Base-by-base conservation (phyloP, 2,888 invertebrate genomes). In the Oscheius sp. region DNA sequence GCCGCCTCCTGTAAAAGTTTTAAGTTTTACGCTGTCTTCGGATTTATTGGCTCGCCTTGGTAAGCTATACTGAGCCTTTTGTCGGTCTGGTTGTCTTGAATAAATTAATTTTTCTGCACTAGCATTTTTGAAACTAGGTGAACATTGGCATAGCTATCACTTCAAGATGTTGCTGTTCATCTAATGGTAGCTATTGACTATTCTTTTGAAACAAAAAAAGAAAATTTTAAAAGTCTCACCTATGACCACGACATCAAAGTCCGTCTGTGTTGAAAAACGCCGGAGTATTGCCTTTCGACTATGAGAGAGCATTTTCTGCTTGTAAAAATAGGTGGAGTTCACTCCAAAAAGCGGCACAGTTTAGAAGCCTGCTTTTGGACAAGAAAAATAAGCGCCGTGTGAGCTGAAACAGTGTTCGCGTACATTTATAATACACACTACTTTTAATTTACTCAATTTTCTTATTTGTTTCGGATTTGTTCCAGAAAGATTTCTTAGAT, bases 1-100 rank as follows among this genome's bases (percentile, higher is more conserved):
- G 0, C 95, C 95, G 4, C 95, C 95, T 13, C 95, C 95, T 77
- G n/a, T 33, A 65, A 72, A 21, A 21, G 21, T 21, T 21, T 21
- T 21, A 21, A 21, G 21, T 21, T 21, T 21, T 21, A 21, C 21
- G 21, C 21, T 21, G 21, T 21, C 21, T 21, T 21, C 21, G 21
- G 21, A 21, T 21, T 21, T 21, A 21, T 21, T 21, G 21, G 21
- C 21, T 21, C 21, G 21, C 21, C 21, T 21, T 21, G 21, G 21
- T 21, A 21, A 21, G 21, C 21, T 21, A 21, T 21, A 21, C 21
- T 21, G 21, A 21, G 21, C 21, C 21, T 21, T 21, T 21, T 21
- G 21, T 21, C 21, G 21, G 21, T 21, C 21, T 21, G 21, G 21
- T 21, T 21, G 21, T 21, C 21, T 21, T 21, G 21, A 21, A 21